Percentiles rank a stretch among this genome's conserved stretches.
Conservation (phyloP, 2,888 invertebrate genomes). For the Drosophila paramelanica region DNA sequence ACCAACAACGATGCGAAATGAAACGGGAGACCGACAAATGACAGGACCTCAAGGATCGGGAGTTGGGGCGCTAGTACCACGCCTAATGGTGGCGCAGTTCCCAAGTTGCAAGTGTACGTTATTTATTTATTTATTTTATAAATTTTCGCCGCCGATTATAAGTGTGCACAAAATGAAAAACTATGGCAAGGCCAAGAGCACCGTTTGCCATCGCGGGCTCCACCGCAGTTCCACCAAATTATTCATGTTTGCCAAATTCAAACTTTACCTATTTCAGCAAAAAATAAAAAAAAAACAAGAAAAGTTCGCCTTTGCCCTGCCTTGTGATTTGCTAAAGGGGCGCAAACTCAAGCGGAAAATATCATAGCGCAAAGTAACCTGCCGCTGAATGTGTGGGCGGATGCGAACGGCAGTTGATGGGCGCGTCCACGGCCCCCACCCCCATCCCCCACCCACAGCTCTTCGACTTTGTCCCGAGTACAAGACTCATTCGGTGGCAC, state of each 20-base stretch:
- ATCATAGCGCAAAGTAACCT: slow-evolving; percentile 20
- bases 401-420: slow-evolving; percentile 47
- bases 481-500: slow-evolving; percentile 81
- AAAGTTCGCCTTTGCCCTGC: slow-evolving; percentile 22
- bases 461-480: slow-evolving; percentile 15
- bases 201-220: slow-evolving; percentile 11
- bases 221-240: slow-evolving; percentile 55
- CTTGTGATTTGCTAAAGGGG: slow-evolving; percentile 25
- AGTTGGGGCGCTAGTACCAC: slow-evolving; percentile 14
- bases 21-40: slow-evolving; percentile 25
- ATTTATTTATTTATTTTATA: slow-evolving; percentile 78
- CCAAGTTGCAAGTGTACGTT: slow-evolving; percentile 59
- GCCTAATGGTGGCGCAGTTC: slow-evolving; percentile 50
- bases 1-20: slow-evolving; percentile 12
- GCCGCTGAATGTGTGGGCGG: slow-evolving; percentile 64
- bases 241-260: slow-evolving; percentile 77
- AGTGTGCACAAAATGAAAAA: slow-evolving; percentile 48
- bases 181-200: slow-evolving; percentile 51
- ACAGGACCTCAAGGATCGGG: slow-evolving; percentile 7
- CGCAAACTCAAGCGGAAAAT: slow-evolving; percentile 60
- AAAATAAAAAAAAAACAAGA: neutral
- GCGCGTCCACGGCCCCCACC: slow-evolving; percentile 1
- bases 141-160: slow-evolving; percentile 70
- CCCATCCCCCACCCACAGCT: neutral
- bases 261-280: slow-evolving; percentile 72